Evolutionary conservation across 2,888 invertebrate species (phyloP).

Genomic region (Theretra japonica): DNA sequence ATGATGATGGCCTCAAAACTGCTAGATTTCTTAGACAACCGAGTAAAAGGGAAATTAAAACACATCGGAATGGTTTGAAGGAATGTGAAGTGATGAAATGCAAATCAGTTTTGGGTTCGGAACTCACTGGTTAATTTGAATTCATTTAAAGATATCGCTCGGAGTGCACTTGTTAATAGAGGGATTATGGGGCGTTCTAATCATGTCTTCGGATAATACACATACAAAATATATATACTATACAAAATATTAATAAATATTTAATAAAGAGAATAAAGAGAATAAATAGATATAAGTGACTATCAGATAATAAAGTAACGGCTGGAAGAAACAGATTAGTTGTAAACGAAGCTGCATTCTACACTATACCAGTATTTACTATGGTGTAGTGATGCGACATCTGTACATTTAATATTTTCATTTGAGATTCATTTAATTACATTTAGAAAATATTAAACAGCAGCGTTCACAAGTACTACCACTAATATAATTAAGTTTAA

Average conservation of each 20-base stretch:
- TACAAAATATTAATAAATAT: no score
- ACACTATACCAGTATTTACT: conserved; percentile 27
- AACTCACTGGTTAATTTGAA: no score
- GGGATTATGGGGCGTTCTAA: no score
- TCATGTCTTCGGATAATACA: no score
- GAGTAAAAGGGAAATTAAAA: neutral
- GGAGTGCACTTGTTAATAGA: no score
- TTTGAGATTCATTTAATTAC: conserved; percentile 66
- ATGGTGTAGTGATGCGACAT: conserved; percentile 22
- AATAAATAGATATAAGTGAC: no score
- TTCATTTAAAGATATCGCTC: no score
- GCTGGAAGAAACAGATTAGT: conserved; percentile 5
- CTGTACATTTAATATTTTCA: conserved; percentile 69
- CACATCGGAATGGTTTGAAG: neutral
- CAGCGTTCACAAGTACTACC: conserved; percentile 62
- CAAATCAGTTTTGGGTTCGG: neutral
- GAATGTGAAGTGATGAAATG: no score
- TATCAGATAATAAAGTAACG: neutral
- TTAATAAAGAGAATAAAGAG: no score
- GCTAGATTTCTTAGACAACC: no score
- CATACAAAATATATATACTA: no score
- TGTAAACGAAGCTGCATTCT: conserved; percentile 11
- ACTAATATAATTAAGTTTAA: conserved; percentile 76
- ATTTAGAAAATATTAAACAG: conserved; percentile 66
- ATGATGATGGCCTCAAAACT: neutral